Evolutionary conservation across 2,797 vertebrate genomes (phyloP), one percentile per base, ranked within the genome.

Genomic region (Crypturellus tataupa): DNA sequence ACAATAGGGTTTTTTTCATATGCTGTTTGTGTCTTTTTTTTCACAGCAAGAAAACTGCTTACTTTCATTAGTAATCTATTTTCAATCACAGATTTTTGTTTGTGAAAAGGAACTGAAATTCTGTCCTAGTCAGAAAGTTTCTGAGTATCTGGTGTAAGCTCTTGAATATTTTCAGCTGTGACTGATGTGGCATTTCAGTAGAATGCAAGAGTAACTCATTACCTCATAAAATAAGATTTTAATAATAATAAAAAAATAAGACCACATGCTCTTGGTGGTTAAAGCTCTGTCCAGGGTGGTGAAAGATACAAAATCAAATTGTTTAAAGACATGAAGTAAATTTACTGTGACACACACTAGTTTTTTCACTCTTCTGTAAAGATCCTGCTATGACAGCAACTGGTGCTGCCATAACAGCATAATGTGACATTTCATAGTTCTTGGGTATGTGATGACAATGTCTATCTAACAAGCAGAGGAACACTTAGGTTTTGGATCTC

Each of bases 51-150:
- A 68, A 84, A 80, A 77, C 42, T 39, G 12, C 35, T 83, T 76
- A 37, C 64, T 93, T 93, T 72, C 69, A 78, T 12, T 75, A 79
- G 72, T 25, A 83, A 91, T 92, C 80, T 96, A 25, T 15, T 92
- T 94, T 92, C 92, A 91, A 31, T 83, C 58, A 89, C 27, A 76
- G 14, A 47, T 49, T 87, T 72, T 93, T 49, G 47, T 95, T 56
- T 87, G 31, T 69, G 85, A 95, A 94, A 44, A 89, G 70, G 24
- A 91, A 11, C 35, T 84, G 73, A 94, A 92, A 84, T 79, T 87
- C 40, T 81, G n/a, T 92, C 85, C 70, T 56, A 73, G 31, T 29
- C 77, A 88, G 70, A 73, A 93, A 76, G 29, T 91, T 94, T 80
- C 37, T 83, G 69, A 87, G 29, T 56, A 49, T 71, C 60, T 90